Evolutionary conservation across 2,113 vertebrate species (phyloP), one percentile per base, ranked within the genome.

Genomic region (Macroglossus sobrinus): DNA sequence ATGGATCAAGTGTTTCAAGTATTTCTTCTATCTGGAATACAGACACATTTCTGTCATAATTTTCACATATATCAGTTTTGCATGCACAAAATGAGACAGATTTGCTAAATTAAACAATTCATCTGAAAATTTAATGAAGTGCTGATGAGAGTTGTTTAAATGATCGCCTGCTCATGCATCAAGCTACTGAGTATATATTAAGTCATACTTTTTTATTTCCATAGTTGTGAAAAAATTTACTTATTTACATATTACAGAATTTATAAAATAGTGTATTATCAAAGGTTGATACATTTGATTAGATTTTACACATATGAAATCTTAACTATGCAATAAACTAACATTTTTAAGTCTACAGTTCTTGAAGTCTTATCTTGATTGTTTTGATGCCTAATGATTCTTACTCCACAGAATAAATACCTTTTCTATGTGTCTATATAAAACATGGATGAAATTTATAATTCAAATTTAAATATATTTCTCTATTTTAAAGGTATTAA

Each of bases 401-500:
- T 14, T 89, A 78, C 24, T 79, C 28, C 19, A 15, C 69, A 78
- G 47, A 91, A 95, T 10, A 76, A 82, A 90, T 61, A 50, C 11
- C 82, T 76, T 93, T 64, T 57, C 13, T 47, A 40, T 63, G 12
- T 74, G 43, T 26, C n/a, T 81, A 19, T 24, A 16, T 78, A 92
- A 92, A 92, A 68, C 19, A 95, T n/a, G 2, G 50, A 4, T 89
- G 55, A 9, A 89, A 93, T 89, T 93, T 72, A 53, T n/a, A 78
- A 93, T 93, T 88, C 55, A 84, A 88, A 89, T 92, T 82, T 82
- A 13, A 94, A 82, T 72, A 28, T 57, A 61, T 55, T 90, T 84
- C 38, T 93, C 61, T 91, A 22, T 95, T 94, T 96, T 88, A 85
- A 84, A 93, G 30, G 26, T 82, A 72, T 35, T 96, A 96, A 96